These are phyloP conservation scores for Pristionchus maxplancki DNA, from an alignment of 2,888 invertebrate species.

Conservation along the genomic window DNA sequence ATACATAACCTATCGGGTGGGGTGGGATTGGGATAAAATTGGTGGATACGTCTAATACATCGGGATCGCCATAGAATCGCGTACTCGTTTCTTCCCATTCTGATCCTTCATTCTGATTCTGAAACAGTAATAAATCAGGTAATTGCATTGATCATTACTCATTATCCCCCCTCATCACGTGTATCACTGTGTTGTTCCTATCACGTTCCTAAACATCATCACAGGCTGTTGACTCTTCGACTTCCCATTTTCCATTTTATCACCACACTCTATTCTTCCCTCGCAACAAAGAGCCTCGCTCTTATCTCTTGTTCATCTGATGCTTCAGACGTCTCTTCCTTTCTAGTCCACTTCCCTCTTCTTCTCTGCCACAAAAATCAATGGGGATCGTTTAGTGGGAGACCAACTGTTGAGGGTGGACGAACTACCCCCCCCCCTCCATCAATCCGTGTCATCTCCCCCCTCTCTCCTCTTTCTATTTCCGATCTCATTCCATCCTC, in stretches of 20 bases:
- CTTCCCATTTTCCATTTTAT: slow-evolving; percentile 10
- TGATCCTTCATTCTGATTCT: slow-evolving; percentile 92
- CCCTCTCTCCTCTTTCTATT: slow-evolving; percentile 5
- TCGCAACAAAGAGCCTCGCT: slow-evolving; percentile 40
- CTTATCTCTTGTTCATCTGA: not conserved
- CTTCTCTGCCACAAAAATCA: not conserved
- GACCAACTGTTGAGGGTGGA: slow-evolving; percentile 37
- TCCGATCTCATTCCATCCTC: not conserved
- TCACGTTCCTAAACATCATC: not conserved
- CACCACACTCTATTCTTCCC: not conserved
- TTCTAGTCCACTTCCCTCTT: not conserved
- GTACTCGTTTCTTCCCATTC: slow-evolving; percentile 91
- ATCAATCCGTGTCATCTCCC: slow-evolving; percentile 32
- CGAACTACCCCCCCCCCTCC: slow-evolving; percentile 35
- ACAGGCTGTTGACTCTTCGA: slow-evolving; percentile 21
- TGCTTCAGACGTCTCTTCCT: not conserved
- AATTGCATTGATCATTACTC: not conserved
- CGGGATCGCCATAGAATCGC: slow-evolving; percentile 95
- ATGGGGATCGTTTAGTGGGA: not conserved
- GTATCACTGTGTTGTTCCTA: not conserved
- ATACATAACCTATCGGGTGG: no score
- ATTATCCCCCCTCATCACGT: not conserved
- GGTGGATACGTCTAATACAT: slow-evolving; percentile 99
- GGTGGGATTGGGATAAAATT: no score
- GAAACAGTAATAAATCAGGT: not conserved